phyloP scores from a whole-genome alignment of 2,888 invertebrate species.

The Apodemia zela region DNA sequence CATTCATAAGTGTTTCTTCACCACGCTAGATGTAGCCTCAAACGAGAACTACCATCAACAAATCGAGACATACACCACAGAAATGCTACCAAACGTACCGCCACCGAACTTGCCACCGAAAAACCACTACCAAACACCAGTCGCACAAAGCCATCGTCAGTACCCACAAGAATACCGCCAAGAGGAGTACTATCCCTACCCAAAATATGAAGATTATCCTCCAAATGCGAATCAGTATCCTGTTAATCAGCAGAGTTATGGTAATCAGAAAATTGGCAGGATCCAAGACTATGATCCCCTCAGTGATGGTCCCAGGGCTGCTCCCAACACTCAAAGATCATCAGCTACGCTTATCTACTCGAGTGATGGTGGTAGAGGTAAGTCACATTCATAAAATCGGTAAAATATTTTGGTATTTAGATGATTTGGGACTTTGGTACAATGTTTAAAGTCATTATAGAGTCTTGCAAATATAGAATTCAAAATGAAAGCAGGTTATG shows the following conservation, averaged over 20 bases:
- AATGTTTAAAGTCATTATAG: too few relatives aligned
- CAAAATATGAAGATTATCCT: conserved; percentile 42
- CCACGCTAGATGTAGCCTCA: conserved; percentile 52
- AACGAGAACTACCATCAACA: conserved; percentile 73
- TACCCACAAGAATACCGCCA: conserved; percentile 35
- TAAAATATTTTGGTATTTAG: not conserved
- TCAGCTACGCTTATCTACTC: conserved; percentile 91
- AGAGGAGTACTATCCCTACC: conserved; percentile 36
- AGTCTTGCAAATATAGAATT: too few relatives aligned
- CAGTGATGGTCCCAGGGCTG: conserved; percentile 84
- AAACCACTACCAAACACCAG: conserved; percentile 64
- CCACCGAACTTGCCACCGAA: conserved; percentile 60
- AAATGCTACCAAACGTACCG: conserved; percentile 61
- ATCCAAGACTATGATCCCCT: conserved; percentile 91
- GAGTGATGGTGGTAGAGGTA: conserved; percentile 62
- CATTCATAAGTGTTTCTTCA: conserved; percentile 7
- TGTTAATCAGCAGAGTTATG: conserved; percentile 30
- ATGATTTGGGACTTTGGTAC: not conserved
- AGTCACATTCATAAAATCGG: conserved; percentile 16
- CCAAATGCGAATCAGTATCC: conserved; percentile 30
- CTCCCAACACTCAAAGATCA: conserved; percentile 87
- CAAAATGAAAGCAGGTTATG: too few relatives aligned
- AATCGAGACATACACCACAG: conserved; percentile 70
- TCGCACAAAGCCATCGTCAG: conserved; percentile 36
- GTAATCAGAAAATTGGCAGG: conserved; percentile 81